Base-by-base conservation (phyloP, 1,140 invertebrate species). In the Halictus rubicundus region DNA sequence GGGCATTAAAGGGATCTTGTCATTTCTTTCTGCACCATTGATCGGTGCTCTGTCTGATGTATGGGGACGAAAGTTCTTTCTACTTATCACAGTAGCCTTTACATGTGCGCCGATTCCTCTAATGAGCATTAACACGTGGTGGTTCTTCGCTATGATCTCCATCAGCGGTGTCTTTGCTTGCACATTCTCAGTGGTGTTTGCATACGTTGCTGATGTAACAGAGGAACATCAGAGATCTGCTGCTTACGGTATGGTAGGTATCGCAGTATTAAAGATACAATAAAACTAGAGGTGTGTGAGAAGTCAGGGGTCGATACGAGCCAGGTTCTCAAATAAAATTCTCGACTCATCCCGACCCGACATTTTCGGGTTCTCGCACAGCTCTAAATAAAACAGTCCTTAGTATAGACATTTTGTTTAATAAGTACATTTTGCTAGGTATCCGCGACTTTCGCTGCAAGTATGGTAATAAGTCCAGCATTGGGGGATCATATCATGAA, bases 121-220 rank as follows among this genome's bases (percentile, higher is more conserved):
- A 69, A 99, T 99, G 97, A 98, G 97, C 90, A 97, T 99, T 89
- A 99, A 99, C 94, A 98, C 98, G 68, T 99, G 98, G 98, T 99
- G 99, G 99, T 99, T 99, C 93, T 99, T 99, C 94, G 98, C 98
- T 66, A 98, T 99, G 97, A 99, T 99, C 93, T 99, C 98, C 88
- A 98, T 99, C 91, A 99, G 98, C 83, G 99, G 99, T 76, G 96
- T 99, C 79, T 99, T 99, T 94, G 98, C 99, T 69, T 99, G 99
- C 68, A 99, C 99, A 61, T 99, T 99, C 93, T 98, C 97, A 69
- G 98, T 99, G 77, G 98, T 99, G 37, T 99, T 99, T 94, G 99
- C 99, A 25, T 99, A 99, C 94, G 99, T 99, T 75, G 99, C 99
- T 54, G 99, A 99, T 94, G 98, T 99, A n/a, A 99, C 99, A 32